Evolutionary conservation across 2,888 invertebrate species (phyloP).

Genomic region (Parnassius apollo): DNA sequence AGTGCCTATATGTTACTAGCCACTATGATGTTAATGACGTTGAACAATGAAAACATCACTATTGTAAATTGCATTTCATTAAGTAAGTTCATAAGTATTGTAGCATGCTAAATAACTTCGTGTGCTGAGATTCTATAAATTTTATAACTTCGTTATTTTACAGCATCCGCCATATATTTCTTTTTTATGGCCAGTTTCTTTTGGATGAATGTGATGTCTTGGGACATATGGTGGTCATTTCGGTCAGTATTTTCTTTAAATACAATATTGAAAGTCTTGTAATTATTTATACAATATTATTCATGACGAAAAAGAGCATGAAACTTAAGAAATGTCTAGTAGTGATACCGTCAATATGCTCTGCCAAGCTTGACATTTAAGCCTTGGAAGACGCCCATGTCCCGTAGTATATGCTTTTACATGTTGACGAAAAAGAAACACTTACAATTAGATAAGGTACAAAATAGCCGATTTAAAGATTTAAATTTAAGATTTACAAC

Average conservation of each 20-base stretch:
- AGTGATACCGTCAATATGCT: too few species aligned
- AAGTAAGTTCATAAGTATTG: conserved; percentile 1
- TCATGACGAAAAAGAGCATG: too few species aligned
- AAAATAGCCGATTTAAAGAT: too few species aligned
- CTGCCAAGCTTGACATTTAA: too few species aligned
- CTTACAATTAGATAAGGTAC: too few species aligned
- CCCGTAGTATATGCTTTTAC: too few species aligned
- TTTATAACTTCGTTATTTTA: conserved; percentile 31
- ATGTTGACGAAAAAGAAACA: too few species aligned
- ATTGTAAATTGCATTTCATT: not conserved
- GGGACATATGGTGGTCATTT: conserved; percentile 67
- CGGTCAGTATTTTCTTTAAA: conserved; percentile 40
- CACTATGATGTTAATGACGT: not conserved
- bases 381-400: too few species aligned
- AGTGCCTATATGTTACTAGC: not conserved
- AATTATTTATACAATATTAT: too few species aligned
- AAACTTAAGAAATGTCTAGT: too few species aligned
- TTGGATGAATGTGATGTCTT: conserved; percentile 68
- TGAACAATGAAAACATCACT: not conserved
- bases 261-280: too few species aligned
- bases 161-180: conserved; percentile 51
- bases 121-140: not conserved
- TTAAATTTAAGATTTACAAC: too few species aligned
- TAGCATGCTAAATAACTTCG: not conserved
- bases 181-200: conserved; percentile 57